Base-by-base conservation (phyloP, 2,797 vertebrate species). In the Lithobates sylvaticus region DNA sequence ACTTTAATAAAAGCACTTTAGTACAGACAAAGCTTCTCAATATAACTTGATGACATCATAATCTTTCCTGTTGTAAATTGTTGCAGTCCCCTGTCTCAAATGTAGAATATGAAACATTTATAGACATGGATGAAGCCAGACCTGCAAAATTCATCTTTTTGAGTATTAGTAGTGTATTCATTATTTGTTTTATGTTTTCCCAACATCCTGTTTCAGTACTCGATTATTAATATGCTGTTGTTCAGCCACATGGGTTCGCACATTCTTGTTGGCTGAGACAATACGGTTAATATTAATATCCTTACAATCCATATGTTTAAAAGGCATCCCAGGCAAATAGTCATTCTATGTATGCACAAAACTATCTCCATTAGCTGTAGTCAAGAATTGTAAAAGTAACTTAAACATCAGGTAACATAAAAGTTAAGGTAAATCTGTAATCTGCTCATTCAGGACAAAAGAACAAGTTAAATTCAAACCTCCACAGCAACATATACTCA, bases 131-230 rank as follows among this genome's bases (percentile, higher is more conserved):
- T 87, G 78, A 87, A 76, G 86, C 67, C 80, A 71, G 86, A 87
- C 76, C 76, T 84, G 81, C 84, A 84, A 87, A 87, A 87, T 80
- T 84, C 81, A 87, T 87, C 81, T 84, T 84, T 32, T 76, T 76
- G 81, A 84, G 81, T 65, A 87, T 84, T 87, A 87, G 80, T 71
- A 80, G 76, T 77, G 84, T 87, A 87, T 84, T 87, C 81, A 70
- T 87, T 87, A 87, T 84, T 87, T 87, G 86, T 76, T 87, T 87
- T 79, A 87, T 87, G 81, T 80, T 87, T 87, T 70, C 70, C 86
- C 78, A 80, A 84, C 86, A 84, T 87, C 86, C 81, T 84, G 86
- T 84, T 87, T 76, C 76, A 87, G 80, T 84, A 70, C 61, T 70
- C 76, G 76, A 87, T 80, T 84, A 87, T 69, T 84, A 80, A 58